Percentiles rank a stretch among this genome's conserved stretches.
These are phyloP conservation scores for Okamejei kenojei DNA, from an alignment of 2,797 vertebrate species.

Conservation along the genomic window DNA sequence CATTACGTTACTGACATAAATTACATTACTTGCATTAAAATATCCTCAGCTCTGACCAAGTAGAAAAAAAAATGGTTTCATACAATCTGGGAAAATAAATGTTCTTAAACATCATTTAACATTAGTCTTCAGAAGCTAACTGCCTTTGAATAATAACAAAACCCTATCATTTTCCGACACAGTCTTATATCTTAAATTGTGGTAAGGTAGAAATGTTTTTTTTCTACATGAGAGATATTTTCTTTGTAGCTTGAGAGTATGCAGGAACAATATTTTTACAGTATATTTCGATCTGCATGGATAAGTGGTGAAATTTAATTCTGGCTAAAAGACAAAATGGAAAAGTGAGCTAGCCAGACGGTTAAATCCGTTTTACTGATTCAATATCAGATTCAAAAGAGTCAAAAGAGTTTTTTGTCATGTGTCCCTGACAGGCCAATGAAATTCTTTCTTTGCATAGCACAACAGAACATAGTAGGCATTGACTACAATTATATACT, in stretches of 20 bases:
- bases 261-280: background rate
- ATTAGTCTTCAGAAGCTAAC: no score
- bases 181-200: background rate
- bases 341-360: background rate
- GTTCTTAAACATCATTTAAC: background rate
- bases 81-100: background rate
- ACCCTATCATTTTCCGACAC: background rate
- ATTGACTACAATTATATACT: no score
- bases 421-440: no score
- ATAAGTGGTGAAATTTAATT: background rate
- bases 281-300: background rate
- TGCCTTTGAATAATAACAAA: background rate
- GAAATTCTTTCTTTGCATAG: no score
- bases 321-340: background rate
- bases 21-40: background rate
- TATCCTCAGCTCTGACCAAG: background rate
- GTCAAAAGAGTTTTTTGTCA: no score
- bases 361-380: background rate
- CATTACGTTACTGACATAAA: no score
- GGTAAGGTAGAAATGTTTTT: background rate
- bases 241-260: background rate
- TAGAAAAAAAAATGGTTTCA: background rate
- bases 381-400: no score
- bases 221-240: background rate
- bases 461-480: no score